phyloP scores from a whole-genome alignment of 2,113 vertebrate species.

The Oenanthe melanoleuca region DNA sequence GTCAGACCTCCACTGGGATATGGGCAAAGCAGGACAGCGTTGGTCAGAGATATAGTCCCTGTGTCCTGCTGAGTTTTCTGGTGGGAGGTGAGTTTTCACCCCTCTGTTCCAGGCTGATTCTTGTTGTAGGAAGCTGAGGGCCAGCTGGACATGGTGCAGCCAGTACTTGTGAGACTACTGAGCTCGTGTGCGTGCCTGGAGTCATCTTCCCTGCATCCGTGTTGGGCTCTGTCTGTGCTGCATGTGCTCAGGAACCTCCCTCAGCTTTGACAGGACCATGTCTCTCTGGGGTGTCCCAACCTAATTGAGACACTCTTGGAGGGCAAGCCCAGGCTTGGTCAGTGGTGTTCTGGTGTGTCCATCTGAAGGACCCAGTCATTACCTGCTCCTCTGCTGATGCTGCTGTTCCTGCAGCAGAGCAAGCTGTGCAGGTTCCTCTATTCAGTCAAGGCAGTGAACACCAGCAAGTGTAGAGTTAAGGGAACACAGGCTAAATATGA shows the following conservation, averaged over 20 bases:
- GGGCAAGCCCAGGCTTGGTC: conserved; percentile 24
- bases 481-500: neutral
- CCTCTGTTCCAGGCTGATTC: neutral
- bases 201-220: neutral
- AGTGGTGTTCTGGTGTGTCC: neutral
- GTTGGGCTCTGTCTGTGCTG: neutral
- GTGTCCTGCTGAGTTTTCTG: neutral
- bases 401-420: neutral
- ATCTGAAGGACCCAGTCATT: neutral
- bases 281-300: neutral
- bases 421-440: rapidly evolving
- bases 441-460: neutral
- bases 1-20: neutral
- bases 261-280: neutral
- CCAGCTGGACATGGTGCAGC: neutral
- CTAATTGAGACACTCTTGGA: neutral
- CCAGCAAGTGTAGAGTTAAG: conserved; percentile 8
- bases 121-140: neutral
- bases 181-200: neutral
- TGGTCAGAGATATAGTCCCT: neutral
- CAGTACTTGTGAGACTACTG: neutral
- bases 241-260: neutral
- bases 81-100: neutral
- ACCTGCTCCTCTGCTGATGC: neutral
- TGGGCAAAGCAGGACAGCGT: neutral